Evolutionary conservation across 2,888 invertebrate species (phyloP).

Genomic region (Tetranychus piercei): DNA sequence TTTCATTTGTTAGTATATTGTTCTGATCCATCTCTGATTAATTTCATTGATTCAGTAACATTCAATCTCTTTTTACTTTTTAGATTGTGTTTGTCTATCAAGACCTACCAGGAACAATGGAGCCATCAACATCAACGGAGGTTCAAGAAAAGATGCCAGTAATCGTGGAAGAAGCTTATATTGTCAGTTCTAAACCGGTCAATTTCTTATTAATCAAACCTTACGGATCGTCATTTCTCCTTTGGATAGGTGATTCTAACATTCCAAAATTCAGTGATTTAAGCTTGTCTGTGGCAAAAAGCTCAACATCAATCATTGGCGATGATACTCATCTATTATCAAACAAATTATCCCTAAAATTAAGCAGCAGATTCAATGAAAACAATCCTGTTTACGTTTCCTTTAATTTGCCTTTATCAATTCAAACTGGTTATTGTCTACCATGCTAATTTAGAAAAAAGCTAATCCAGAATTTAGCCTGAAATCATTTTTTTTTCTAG

Average conservation of each 20-base stretch:
- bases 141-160: neutral
- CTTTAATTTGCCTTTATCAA: conserved; percentile 12
- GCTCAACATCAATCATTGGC: conserved; percentile 16
- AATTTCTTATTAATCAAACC: neutral
- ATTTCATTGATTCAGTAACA: no score
- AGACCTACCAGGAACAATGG: no score
- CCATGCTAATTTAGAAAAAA: no score
- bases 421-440: neutral
- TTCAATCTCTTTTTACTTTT: no score
- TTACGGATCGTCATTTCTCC: neutral
- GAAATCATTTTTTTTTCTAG: no score
- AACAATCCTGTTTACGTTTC: conserved; percentile 20
- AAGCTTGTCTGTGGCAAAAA: conserved; percentile 13
- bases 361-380: conserved; percentile 18
- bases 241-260: conserved; percentile 19
- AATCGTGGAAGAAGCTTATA: neutral
- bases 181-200: neutral
- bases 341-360: conserved; percentile 10
- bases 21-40: no score
- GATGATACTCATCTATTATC: neutral
- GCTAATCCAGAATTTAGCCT: no score
- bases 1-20: no score
- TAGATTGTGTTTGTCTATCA: no score
- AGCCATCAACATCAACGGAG: no score
- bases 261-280: conserved; percentile 5